phyloP scores from a whole-genome alignment of 2,888 invertebrate species.

The Phytoseiulus persimilis region DNA sequence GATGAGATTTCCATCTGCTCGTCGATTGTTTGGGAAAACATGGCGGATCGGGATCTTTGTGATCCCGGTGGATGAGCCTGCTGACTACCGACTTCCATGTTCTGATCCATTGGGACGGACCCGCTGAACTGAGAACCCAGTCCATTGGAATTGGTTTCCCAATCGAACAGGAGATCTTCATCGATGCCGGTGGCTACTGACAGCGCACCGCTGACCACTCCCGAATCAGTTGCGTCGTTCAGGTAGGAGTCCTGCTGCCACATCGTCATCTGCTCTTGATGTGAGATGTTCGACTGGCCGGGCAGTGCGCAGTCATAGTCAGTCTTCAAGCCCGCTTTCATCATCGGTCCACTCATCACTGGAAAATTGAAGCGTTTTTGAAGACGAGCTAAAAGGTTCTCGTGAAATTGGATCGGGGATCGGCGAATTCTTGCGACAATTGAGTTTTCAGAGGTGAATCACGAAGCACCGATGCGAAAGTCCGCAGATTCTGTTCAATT shows the following conservation, averaged over 20 bases:
- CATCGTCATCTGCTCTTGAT: conserved; percentile 65
- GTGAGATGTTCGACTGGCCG: conserved; percentile 20
- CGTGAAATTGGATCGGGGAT: too few species aligned
- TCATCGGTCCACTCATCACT: not conserved
- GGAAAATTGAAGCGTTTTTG: too few species aligned
- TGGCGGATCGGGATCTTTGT: conserved; percentile 89
- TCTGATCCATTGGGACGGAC: not conserved
- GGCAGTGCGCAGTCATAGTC: not conserved
- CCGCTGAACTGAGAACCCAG: not conserved
- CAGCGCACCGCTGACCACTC: conserved; percentile 61
- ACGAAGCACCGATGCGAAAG: too few species aligned
- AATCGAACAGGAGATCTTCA: conserved; percentile 9
- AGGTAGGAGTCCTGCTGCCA: conserved; percentile 87
- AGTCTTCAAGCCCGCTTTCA: not conserved
- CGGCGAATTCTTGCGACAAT: too few species aligned
- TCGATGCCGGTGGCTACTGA: not conserved
- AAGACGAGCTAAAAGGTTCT: too few species aligned
- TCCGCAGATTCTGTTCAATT: too few species aligned
- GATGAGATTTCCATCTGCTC: conserved; percentile 94
- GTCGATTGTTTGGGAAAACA: conserved; percentile 95
- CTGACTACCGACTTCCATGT: conserved; percentile 57
- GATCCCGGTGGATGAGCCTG: conserved; percentile 89
- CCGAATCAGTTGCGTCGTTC: conserved; percentile 64
- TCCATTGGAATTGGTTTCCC: conserved; percentile 8
- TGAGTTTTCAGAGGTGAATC: too few species aligned